A percentile compares a stretch with the other conserved stretches of the same genome.
Evolutionary conservation across 1,140 invertebrate species (phyloP).

Genomic region (Rhagoletis zephyria): DNA sequence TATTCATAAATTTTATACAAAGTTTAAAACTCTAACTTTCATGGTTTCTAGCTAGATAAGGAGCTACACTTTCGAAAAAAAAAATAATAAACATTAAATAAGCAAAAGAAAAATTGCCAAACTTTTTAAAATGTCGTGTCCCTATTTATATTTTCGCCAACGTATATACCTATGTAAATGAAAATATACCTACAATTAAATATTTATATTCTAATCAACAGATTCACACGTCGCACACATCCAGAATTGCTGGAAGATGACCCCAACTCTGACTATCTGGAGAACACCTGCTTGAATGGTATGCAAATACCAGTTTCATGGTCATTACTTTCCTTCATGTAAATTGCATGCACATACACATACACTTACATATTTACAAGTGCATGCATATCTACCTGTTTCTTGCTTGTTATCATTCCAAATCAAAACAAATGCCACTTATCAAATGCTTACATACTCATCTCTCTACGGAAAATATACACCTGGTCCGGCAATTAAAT

Average conservation of each 20-base stretch:
- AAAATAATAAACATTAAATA: too few relatives aligned
- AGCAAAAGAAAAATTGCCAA: too few relatives aligned
- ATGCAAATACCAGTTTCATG: conserved; percentile 61
- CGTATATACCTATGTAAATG: too few relatives aligned
- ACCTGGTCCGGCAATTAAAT: conserved; percentile 32
- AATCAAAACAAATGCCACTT: conserved; percentile 41
- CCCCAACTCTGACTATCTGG: conserved; percentile 89
- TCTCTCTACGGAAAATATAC: not conserved
- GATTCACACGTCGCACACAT: conserved; percentile 87
- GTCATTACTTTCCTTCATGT: not conserved
- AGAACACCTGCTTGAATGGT: conserved; percentile 93
- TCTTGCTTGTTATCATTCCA: conserved; percentile 27
- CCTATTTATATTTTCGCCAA: too few relatives aligned
- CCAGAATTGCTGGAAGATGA: conserved; percentile 87
- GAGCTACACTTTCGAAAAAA: too few relatives aligned
- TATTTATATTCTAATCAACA: conserved; percentile 56
- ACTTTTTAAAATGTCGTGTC: too few relatives aligned
- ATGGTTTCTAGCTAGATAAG: too few relatives aligned
- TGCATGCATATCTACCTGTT: not conserved
- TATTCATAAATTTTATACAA: too few relatives aligned
- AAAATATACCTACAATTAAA: not conserved
- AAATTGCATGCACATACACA: not conserved
- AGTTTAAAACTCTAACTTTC: too few relatives aligned
- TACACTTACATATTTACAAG: not conserved
- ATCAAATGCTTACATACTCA: not conserved